These are phyloP conservation scores for Galagoides demidoff DNA, from an alignment of 2,797 vertebrate genomes.

Conservation along the genomic window DNA sequence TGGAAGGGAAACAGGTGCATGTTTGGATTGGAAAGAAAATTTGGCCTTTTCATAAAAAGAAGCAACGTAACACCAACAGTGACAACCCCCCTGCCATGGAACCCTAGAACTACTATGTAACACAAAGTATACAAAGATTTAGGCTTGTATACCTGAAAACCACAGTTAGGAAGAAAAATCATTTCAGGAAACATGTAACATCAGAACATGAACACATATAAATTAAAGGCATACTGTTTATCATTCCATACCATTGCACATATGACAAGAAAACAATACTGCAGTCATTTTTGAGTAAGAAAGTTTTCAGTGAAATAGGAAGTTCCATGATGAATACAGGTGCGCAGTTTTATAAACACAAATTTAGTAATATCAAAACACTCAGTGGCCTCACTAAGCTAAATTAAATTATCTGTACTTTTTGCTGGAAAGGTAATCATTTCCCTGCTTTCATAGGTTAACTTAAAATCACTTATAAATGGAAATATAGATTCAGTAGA, in stretches of 20 bases:
- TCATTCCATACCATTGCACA: conserved; percentile 70
- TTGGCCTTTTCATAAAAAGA: conserved; percentile 68
- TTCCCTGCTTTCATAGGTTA: conserved; percentile 65
- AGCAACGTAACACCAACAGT: conserved; percentile 4
- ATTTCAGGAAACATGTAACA: conserved; percentile 10
- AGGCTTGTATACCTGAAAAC: conserved; percentile 26
- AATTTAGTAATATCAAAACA: conserved; percentile 54
- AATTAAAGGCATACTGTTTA: conserved; percentile 56
- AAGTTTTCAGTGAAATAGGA: conserved; percentile 58
- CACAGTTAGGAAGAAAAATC: conserved; percentile 17
- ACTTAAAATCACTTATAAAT: conserved; percentile 81
- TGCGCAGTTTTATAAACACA: neutral
- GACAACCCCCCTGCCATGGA: conserved; percentile 63
- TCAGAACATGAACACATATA: conserved; percentile 21
- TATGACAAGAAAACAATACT: conserved; percentile 68
- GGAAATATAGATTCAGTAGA: conserved; percentile 82
- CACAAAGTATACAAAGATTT: conserved; percentile 36
- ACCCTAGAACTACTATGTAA: conserved; percentile 57
- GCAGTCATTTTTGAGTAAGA: conserved; percentile 54
- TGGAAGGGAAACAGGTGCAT: conserved; percentile 5
- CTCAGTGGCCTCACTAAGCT: conserved; percentile 14
- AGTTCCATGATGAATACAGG: neutral
- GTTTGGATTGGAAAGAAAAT: conserved; percentile 46
- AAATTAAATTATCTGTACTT: neutral
- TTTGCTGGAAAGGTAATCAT: conserved; percentile 30